Percentiles rank a stretch among this genome's conserved stretches.
phyloP scores from a whole-genome alignment of 2,113 vertebrate genomes.

The Butastur rufipennis region DNA sequence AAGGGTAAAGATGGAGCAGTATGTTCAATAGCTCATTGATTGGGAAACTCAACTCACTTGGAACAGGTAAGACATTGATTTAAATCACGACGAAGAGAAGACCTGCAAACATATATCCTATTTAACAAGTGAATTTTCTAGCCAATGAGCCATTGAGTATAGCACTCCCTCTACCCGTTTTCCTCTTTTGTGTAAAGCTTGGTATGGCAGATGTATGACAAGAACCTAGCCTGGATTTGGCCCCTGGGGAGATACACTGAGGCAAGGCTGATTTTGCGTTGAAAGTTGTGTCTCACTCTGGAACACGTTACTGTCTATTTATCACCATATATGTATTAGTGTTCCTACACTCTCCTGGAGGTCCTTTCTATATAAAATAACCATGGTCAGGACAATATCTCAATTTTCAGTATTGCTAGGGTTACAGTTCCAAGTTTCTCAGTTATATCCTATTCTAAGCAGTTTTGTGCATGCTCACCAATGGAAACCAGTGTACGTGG shows the following conservation, averaged over 20 bases:
- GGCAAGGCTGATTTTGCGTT: background rate
- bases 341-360: background rate
- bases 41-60: conserved; percentile 21
- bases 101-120: conserved; percentile 17
- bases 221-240: background rate
- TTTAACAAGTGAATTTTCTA: conserved; percentile 46
- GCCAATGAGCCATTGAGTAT: conserved; percentile 17
- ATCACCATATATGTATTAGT: background rate
- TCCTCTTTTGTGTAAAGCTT: background rate
- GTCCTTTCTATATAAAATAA: background rate
- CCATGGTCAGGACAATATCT: background rate
- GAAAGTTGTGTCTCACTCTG: background rate
- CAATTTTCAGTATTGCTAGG: background rate
- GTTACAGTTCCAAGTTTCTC: background rate
- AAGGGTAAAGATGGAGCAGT: background rate
- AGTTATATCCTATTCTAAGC: background rate
- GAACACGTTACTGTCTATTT: background rate
- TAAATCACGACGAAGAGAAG: background rate
- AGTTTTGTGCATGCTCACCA: background rate
- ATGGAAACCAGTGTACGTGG: background rate
- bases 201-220: background rate
- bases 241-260: background rate
- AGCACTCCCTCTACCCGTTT: background rate
- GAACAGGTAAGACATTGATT: conserved; percentile 25
- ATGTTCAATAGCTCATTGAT: conserved; percentile 15